Percentiles rank a stretch among this genome's conserved stretches.
phyloP scores from a whole-genome alignment of 1,140 invertebrate species.

The Diplogasteroides magnus region DNA sequence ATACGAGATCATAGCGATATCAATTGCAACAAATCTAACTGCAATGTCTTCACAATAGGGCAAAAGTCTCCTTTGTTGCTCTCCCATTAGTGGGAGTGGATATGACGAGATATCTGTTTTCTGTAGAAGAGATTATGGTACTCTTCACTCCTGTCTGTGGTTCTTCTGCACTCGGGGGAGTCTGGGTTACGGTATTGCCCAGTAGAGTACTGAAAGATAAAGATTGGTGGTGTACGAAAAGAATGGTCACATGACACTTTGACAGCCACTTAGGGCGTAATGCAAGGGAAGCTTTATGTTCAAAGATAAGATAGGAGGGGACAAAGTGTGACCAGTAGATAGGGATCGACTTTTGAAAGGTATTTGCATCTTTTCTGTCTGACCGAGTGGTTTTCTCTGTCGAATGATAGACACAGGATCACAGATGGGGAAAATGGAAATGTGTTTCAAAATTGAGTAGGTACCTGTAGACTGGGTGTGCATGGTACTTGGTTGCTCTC shows the following conservation, averaged over 20 bases:
- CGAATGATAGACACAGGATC: too few species aligned
- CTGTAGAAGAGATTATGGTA: neutral
- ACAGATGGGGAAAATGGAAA: neutral
- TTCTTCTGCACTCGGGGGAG: neutral
- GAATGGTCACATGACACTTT: too few species aligned
- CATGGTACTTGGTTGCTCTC: conserved; percentile 5
- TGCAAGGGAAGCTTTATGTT: too few species aligned
- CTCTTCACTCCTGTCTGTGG: neutral
- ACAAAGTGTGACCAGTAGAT: too few species aligned
- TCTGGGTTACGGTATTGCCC: neutral
- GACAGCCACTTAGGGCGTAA: too few species aligned
- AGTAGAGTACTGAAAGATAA: neutral
- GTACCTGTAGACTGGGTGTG: conserved; percentile 12
- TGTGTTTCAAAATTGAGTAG: neutral
- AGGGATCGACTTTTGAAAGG: too few species aligned
- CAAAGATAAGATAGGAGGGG: too few species aligned
- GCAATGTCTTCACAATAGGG: neutral
- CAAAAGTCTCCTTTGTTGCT: neutral
- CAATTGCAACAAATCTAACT: too few species aligned
- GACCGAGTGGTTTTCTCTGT: too few species aligned
- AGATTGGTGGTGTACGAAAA: too few species aligned
- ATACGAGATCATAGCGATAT: too few species aligned
- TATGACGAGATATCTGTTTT: neutral
- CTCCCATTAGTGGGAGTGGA: neutral
- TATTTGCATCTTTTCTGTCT: too few species aligned